These are phyloP conservation scores for Pseudopodoces humilis DNA, from an alignment of 2,113 vertebrate genomes.

Conservation along the genomic window DNA sequence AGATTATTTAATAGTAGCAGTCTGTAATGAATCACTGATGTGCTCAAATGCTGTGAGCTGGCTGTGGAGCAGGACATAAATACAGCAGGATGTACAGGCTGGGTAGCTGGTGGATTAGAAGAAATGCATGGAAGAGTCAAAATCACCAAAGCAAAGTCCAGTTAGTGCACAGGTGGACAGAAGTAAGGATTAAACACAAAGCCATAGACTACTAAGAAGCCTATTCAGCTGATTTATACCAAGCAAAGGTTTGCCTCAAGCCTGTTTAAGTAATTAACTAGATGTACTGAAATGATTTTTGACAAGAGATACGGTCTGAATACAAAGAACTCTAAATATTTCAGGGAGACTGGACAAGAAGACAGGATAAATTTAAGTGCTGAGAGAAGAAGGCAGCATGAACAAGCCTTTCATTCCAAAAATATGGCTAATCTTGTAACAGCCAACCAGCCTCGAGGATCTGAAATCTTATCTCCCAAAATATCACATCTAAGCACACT, in stretches of 20 bases:
- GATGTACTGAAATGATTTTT: neutral
- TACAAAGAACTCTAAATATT: neutral
- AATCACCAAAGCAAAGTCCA: neutral
- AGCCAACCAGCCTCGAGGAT: neutral
- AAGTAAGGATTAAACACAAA: neutral
- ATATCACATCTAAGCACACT: constrained; percentile 19
- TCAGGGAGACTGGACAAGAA: neutral
- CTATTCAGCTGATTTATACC: neutral
- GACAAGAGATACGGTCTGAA: neutral
- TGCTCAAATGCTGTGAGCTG: neutral
- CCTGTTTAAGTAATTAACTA: neutral
- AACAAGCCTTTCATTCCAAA: constrained; percentile 7
- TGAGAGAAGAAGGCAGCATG: neutral
- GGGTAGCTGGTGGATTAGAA: neutral
- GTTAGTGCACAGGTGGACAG: neutral
- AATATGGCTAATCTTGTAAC: constrained; percentile 6
- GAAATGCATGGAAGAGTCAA: neutral
- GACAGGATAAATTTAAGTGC: constrained; percentile 1
- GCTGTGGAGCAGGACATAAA: neutral
- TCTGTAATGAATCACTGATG: neutral
- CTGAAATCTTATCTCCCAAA: constrained; percentile 44
- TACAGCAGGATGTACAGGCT: neutral
- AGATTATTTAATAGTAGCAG: neutral
- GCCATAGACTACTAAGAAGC: neutral
- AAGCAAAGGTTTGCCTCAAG: neutral